Conservation (phyloP, 2,888 invertebrate species). For the Acleris emargana region DNA sequence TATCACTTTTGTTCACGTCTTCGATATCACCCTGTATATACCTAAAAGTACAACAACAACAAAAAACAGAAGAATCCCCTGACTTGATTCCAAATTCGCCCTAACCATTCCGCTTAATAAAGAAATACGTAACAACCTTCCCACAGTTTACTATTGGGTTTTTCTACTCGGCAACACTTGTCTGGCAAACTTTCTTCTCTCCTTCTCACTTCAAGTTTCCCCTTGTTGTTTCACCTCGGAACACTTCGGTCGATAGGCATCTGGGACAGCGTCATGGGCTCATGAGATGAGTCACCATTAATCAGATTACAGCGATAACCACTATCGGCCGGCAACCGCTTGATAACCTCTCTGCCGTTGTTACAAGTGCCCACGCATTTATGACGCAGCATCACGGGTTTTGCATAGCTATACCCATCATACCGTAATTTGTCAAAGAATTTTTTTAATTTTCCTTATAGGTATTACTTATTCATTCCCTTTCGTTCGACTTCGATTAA, state of each 20-base stretch:
- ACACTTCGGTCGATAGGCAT: constrained; percentile 51
- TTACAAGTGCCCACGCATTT: constrained; percentile 39
- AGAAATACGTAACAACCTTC: constrained; percentile 15
- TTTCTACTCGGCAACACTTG: constrained; percentile 25
- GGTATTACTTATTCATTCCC: too few relatives aligned
- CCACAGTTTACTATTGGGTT: constrained; percentile 12
- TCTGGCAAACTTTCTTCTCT: constrained; percentile 15
- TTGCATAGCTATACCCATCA: neutral
- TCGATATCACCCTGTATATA: too few relatives aligned
- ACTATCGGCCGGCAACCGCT: constrained; percentile 56
- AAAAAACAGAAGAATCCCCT: too few relatives aligned
- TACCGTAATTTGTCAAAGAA: neutral
- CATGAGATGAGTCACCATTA: constrained; percentile 67
- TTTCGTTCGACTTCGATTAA: too few relatives aligned
- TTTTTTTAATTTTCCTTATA: too few relatives aligned
- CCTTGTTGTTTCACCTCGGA: constrained; percentile 13
- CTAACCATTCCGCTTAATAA: constrained; percentile 4
- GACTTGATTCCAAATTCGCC: neutral
- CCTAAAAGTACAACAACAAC: too few relatives aligned
- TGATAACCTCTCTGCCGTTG: constrained; percentile 49
- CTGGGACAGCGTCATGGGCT: constrained; percentile 48
- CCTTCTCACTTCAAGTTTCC: constrained; percentile 14
- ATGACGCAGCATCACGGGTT: constrained; percentile 17
- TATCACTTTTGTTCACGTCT: too few relatives aligned
- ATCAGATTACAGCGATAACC: constrained; percentile 71